phyloP scores from a whole-genome alignment of 2,797 vertebrate genomes.

The Tapirus indicus region DNA sequence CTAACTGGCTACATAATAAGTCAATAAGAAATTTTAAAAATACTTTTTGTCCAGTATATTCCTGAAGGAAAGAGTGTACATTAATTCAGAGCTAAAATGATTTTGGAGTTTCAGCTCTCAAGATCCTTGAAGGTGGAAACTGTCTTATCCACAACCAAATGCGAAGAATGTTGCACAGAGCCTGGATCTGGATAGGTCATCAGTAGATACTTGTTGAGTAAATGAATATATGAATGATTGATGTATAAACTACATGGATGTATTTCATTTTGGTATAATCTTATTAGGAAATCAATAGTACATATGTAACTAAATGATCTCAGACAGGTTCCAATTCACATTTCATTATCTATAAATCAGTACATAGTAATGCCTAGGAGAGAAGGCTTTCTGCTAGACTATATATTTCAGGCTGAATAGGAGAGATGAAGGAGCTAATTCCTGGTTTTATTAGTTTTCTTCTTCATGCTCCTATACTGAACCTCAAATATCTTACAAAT shows the following conservation, averaged over 20 bases:
- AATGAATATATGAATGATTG: not conserved
- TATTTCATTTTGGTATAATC: not conserved
- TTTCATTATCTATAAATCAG: not conserved
- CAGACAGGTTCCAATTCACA: not conserved
- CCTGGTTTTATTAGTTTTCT: not conserved
- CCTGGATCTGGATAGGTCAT: not conserved
- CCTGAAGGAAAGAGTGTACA: not conserved
- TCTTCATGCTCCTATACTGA: not conserved
- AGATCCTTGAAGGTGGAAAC: not conserved
- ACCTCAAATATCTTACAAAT: not conserved
- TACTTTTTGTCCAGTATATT: not conserved
- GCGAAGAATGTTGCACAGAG: not conserved
- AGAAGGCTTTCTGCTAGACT: not conserved
- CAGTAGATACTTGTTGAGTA: not conserved
- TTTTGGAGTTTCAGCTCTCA: not conserved
- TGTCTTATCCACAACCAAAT: not conserved
- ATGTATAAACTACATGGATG: not conserved
- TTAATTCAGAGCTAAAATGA: not conserved
- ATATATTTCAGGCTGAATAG: not conserved
- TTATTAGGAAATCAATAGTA: not conserved
- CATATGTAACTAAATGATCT: not conserved
- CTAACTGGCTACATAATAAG: not conserved
- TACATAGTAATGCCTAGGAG: not conserved
- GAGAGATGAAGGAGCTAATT: not conserved
- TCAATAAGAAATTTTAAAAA: not conserved